A percentile compares a stretch with the other conserved stretches of the same genome.
phyloP scores from a whole-genome alignment of 2,797 vertebrate genomes.

The Capromys pilorides region DNA sequence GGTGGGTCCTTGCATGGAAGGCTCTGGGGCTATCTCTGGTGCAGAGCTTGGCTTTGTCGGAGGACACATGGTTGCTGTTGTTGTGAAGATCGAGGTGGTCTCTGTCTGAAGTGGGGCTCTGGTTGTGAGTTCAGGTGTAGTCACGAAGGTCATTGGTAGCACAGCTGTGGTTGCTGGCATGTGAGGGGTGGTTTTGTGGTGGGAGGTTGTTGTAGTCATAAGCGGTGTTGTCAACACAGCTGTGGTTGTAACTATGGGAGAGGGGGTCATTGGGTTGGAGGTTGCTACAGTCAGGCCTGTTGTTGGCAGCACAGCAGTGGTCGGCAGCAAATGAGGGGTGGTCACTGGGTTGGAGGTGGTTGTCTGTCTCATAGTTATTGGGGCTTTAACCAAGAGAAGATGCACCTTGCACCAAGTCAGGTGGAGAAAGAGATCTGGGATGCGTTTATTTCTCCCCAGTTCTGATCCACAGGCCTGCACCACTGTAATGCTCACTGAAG shows the following conservation, averaged over 20 bases:
- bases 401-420: not conserved
- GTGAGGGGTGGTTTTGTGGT: not conserved
- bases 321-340: not conserved
- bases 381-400: conserved; percentile 53
- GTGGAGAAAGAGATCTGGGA: not conserved
- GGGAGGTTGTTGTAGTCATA: not conserved
- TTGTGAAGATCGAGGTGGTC: not conserved
- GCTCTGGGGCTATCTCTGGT: not conserved
- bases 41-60: not conserved
- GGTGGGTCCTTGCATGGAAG: not conserved
- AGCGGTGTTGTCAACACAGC: not conserved
- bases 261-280: not conserved
- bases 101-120: not conserved
- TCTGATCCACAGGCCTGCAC: not conserved
- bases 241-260: not conserved
- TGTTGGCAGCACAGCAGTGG: not conserved
- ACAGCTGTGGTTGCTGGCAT: not conserved
- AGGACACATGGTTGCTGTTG: not conserved
- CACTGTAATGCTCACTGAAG: not conserved
- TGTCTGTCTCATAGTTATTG: not conserved
- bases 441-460: not conserved
- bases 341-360: not conserved
- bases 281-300: not conserved
- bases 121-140: not conserved
- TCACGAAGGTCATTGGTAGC: not conserved